Base-by-base conservation (phyloP, 2,888 invertebrate genomes). In the Stenichneumon culpator region DNA sequence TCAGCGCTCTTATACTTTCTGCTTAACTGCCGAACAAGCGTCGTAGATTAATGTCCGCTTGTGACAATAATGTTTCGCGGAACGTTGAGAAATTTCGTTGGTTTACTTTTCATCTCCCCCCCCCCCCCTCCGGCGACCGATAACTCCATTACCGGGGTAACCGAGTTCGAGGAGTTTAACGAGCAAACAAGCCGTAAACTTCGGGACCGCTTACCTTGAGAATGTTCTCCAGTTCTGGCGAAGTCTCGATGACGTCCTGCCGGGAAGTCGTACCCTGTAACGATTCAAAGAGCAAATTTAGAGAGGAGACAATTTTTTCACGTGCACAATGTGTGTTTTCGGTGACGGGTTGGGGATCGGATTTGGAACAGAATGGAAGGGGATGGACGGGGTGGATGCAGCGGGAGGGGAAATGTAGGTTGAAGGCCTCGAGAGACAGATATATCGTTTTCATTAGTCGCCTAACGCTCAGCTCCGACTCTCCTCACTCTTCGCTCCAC, bases 151-250 rank as follows among this genome's bases (percentile, higher is more conserved):
- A 25, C 60, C 28, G 44, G 47, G 19, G 4, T 28, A 65, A 65
- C 32, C 44, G 44, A 47, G 16, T 28, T 50, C 57, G 74, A 16
- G 19, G 50, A 75, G 32, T 65, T 65, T 19, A 36, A 36, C 65
- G 22, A 9, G 32, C 14, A 50, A 75, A 75, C 50, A 36, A 36
- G 16, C 25, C 63, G 85, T 82, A 82, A 79, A 86, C 68, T 77
- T 50, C 47, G 22, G 36, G 50, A 52, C 22, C 47, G 52, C 92
- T 94, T 93, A 96, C 96, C 95, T 96, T 96, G 92, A 96, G 94
- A 93, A 96, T 96, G 94, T 95, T 95, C 93, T 96, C 96, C 93
- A 96, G 95, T 89, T 95, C 94, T 88, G 95, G 95, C 89, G 95
- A 95, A 92, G 95, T 95, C 92, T 95, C 95, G 90, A 95, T 95